Base-by-base conservation (phyloP, 2,113 vertebrate genomes). In the Trachemys scripta region DNA sequence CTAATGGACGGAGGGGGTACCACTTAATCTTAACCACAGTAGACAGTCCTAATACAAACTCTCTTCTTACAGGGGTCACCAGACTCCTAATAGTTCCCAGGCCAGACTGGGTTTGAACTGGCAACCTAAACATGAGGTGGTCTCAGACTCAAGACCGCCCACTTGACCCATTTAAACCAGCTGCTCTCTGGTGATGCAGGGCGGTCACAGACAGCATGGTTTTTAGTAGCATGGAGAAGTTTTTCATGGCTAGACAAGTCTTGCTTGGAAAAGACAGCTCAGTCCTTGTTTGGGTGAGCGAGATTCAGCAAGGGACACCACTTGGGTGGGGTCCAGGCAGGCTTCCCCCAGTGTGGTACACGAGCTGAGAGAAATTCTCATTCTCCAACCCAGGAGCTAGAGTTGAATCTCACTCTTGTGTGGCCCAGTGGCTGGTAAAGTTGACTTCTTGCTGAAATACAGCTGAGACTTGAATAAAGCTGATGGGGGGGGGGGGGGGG, bases 361-460 rank as follows among this genome's bases (percentile, higher is more conserved):
- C n/a, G 5, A 38, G 16, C 35, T 17, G 19, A 22, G 35, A 38
- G 65, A n/a, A 2, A 65, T n/a, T 10, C 65, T 38, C 16, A 0
- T 4, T 19, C 65, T 69, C 65, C 35, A 22, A 8, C 16, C 8
- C 31, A 8, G 4, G 62, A 9, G 31, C 29, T n/a, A 17, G 62
- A 35, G 16, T 65, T 65, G 16, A n/a, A 65, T 65, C 6, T 19
- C n/a, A 65, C 17, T 19, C 62, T 20, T n/a, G 62, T 17, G 35
- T 6, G 4, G 35, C 31, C 16, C 16, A 8, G 62, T n/a, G 4
- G 16, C 35, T n/a, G 17, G 19, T 69, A 20, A 69, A 20, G 13
- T 31, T 35, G 29, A 62, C 6, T 31, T 35, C 13, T 62, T 3
- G 6, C 59, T 31, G 59, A 35, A 62, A 13, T 31, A 31, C 31